phyloP scores from a whole-genome alignment of 2,888 invertebrate species.

The Hoplodrina ambigua region DNA sequence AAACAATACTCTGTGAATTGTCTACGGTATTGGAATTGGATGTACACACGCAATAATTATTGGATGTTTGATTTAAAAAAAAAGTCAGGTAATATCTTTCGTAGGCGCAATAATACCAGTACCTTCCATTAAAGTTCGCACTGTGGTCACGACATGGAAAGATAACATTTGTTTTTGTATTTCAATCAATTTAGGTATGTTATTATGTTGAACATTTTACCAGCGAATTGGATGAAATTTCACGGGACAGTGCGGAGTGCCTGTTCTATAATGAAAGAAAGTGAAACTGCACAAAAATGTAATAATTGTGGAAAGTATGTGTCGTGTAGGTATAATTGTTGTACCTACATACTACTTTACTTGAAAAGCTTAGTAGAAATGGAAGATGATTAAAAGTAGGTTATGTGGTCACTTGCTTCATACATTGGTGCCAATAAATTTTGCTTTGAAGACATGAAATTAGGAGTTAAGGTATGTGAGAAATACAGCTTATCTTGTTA shows the following conservation, averaged over 20 bases:
- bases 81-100: no score
- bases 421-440: background rate
- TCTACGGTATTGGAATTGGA: no score
- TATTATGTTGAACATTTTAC: slow-evolving; percentile 1
- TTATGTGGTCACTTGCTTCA: background rate
- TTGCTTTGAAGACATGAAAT: slow-evolving; percentile 1
- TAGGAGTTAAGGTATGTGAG: background rate
- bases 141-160: background rate
- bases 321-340: no score
- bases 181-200: background rate
- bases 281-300: slow-evolving; percentile 7
- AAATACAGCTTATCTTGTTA: background rate
- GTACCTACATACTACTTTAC: no score
- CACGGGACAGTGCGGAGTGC: slow-evolving; percentile 2
- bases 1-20: background rate
- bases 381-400: background rate
- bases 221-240: slow-evolving; percentile 4
- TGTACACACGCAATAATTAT: no score
- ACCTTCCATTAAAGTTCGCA: no score
- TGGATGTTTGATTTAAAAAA: no score
- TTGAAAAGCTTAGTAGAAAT: slow-evolving; percentile 8
- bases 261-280: background rate
- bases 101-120: no score
- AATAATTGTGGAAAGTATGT: background rate
- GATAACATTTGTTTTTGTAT: background rate